Evolutionary conservation across 2,797 vertebrate genomes (phyloP).

Genomic region (Anguilla pacifica): DNA sequence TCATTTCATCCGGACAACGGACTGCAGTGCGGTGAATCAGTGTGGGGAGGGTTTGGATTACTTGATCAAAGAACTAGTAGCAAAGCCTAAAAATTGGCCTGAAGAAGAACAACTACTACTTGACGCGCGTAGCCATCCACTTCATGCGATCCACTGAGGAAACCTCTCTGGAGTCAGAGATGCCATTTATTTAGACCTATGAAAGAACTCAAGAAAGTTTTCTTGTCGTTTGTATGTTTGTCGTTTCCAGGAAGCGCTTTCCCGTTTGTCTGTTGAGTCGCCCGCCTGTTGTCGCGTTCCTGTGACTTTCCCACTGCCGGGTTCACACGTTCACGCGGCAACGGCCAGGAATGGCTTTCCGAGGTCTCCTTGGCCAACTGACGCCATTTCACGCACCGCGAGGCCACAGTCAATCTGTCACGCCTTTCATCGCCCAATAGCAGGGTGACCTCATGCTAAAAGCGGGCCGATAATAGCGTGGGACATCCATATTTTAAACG

Average conservation of each 20-base stretch:
- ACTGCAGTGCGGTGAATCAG: not conserved
- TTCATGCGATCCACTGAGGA: too few species aligned
- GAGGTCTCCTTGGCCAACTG: not conserved
- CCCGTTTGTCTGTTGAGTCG: not conserved
- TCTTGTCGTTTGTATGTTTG: too few species aligned
- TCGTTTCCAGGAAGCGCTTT: not conserved
- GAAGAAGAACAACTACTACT: too few species aligned
- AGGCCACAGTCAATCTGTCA: not conserved
- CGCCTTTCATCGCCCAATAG: not conserved
- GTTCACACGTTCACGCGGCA: not conserved
- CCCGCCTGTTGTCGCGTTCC: not conserved
- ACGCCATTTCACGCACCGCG: not conserved
- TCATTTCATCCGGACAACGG: too few species aligned
- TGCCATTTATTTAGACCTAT: not conserved
- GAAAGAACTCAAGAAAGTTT: too few species aligned
- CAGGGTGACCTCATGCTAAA: slow-evolving; percentile 7
- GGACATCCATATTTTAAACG: slow-evolving; percentile 11
- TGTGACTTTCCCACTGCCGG: not conserved
- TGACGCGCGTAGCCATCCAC: too few species aligned
- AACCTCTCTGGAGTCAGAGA: not conserved
- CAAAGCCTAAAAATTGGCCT: too few species aligned
- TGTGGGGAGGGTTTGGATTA: too few species aligned
- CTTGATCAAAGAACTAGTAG: too few species aligned
- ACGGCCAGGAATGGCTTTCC: not conserved
- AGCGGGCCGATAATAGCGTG: not conserved